Conservation (phyloP, 1,140 invertebrate species). For the Holcopasites calliopsidis region DNA sequence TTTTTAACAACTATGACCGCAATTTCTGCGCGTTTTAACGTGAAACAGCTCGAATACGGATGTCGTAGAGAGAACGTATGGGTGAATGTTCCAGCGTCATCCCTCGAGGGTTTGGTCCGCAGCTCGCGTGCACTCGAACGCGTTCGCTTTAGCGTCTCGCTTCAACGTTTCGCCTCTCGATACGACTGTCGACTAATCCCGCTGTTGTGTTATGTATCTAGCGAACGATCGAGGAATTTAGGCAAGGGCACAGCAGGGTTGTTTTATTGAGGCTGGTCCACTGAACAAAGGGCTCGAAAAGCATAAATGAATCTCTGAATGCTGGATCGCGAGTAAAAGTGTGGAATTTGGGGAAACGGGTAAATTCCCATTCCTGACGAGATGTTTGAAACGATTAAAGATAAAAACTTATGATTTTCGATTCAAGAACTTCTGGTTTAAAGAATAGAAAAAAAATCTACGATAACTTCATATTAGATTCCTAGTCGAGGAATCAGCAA, state of each 20-base stretch:
- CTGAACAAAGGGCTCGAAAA: neutral
- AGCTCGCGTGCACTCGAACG: neutral
- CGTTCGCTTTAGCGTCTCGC: neutral
- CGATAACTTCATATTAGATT: neutral
- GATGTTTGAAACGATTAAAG: no score
- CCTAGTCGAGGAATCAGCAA: neutral
- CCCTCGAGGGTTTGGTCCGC: neutral
- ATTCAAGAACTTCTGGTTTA: neutral
- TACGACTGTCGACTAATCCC: neutral
- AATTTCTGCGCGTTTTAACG: neutral
- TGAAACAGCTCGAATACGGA: no score
- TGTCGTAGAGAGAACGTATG: neutral
- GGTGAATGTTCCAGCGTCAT: neutral
- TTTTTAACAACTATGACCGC: no score
- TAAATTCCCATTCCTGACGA: no score
- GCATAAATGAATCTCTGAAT: neutral
- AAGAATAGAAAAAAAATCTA: neutral
- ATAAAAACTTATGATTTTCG: neutral
- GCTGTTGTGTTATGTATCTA: neutral
- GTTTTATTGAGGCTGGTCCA: no score
- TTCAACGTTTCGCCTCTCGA: neutral
- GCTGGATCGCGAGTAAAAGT: neutral
- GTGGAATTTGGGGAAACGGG: neutral
- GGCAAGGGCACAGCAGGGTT: neutral
- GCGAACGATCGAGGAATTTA: neutral